Conservation (phyloP, 37 sponge, comb jelly and placozoan genomes). For the Aphrocallistes beatrix region DNA sequence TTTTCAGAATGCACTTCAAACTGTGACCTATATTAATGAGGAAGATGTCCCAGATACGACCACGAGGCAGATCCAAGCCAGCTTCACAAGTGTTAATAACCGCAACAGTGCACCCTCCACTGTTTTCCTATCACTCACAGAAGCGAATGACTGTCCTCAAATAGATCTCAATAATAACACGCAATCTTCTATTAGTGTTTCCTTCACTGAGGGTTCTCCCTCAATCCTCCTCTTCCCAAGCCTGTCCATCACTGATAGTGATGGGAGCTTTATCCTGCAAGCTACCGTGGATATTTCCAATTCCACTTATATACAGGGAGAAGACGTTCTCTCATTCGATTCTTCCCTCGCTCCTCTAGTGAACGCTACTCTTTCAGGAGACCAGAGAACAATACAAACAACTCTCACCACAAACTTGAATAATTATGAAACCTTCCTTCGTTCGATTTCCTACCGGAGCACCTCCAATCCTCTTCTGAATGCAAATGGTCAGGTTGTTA, state of each 20-base stretch:
- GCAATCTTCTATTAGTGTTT: background rate
- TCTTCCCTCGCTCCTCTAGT: background rate
- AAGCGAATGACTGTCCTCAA: background rate
- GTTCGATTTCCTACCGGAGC: background rate
- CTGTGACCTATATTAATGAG: background rate
- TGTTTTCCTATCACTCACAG: background rate
- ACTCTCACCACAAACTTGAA: background rate
- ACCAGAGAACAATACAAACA: background rate
- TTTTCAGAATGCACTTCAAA: background rate
- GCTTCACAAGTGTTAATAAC: background rate
- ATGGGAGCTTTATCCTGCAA: background rate
- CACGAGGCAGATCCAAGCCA: background rate
- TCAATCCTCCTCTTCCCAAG: background rate
- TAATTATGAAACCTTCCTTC: background rate
- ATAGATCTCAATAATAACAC: background rate
- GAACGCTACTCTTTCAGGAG: background rate
- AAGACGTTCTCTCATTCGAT: background rate
- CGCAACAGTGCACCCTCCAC: background rate
- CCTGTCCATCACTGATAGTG: background rate
- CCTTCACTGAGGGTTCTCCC: background rate
- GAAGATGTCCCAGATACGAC: background rate
- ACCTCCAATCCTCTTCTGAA: background rate
- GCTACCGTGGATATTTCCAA: background rate
- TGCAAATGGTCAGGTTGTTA: background rate
- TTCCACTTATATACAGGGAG: background rate